These are phyloP conservation scores for Cariama cristata DNA, from an alignment of 2,113 vertebrate species.

Conservation along the genomic window DNA sequence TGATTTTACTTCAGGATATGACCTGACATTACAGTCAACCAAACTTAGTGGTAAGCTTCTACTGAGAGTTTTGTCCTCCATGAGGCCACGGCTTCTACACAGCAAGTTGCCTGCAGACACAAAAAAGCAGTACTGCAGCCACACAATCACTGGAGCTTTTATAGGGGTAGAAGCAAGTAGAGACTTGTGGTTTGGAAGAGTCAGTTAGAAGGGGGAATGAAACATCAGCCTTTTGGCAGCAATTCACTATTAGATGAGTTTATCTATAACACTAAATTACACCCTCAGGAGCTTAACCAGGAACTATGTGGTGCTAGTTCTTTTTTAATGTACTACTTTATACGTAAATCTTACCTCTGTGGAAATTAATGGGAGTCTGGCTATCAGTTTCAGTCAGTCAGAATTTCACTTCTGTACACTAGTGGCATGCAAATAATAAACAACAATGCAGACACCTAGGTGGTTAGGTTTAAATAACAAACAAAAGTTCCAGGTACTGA, in stretches of 20 bases:
- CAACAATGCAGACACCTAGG: neutral
- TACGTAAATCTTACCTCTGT: neutral
- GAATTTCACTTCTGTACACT: neutral
- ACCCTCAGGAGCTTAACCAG: neutral
- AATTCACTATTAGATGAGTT: neutral
- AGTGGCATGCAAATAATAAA: neutral
- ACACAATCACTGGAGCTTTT: neutral
- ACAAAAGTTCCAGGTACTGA: neutral
- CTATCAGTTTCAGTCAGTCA: neutral
- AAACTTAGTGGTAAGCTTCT: neutral
- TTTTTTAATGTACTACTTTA: neutral
- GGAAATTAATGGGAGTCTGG: neutral
- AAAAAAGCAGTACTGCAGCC: neutral
- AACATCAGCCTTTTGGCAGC: neutral
- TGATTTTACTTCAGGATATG: neutral
- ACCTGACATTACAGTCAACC: neutral
- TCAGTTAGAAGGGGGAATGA: neutral
- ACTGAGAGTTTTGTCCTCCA: neutral
- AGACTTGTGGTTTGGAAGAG: neutral
- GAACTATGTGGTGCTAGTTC: neutral
- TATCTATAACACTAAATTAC: neutral
- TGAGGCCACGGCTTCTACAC: rapidly evolving
- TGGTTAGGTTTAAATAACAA: neutral
- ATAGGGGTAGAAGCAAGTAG: neutral
- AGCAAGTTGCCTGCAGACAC: neutral